phyloP scores from a whole-genome alignment of 2,888 invertebrate species.

The Apotomis turbidana region DNA sequence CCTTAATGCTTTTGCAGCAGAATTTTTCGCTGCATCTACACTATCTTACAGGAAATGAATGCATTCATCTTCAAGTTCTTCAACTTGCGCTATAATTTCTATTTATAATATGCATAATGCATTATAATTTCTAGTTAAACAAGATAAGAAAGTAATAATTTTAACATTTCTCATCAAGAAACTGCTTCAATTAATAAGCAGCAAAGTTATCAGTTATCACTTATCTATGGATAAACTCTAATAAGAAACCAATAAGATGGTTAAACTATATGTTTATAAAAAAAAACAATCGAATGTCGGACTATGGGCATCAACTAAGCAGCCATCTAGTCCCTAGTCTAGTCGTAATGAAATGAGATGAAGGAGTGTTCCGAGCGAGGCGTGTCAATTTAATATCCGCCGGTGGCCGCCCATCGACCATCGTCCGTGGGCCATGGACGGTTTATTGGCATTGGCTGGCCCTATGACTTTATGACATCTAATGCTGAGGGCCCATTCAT shows the following conservation, averaged over 20 bases:
- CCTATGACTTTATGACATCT: constrained; percentile 6
- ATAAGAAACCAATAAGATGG: constrained; percentile 28
- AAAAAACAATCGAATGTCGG: neutral
- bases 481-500: neutral
- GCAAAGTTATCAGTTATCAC: neutral
- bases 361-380: constrained; percentile 66
- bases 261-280: neutral
- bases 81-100: too few species aligned
- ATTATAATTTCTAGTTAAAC: too few species aligned
- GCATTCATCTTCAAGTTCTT: too few species aligned
- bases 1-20: neutral
- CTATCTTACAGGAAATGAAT: neutral
- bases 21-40: constrained; percentile 7
- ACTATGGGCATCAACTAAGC: constrained; percentile 2
- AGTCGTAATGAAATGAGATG: constrained; percentile 65
- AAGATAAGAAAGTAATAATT: too few species aligned
- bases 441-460: constrained; percentile 65
- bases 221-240: neutral
- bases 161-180: too few species aligned
- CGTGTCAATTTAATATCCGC: constrained; percentile 81
- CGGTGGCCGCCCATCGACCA: constrained; percentile 67
- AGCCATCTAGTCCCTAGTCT: constrained; percentile 51
- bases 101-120: too few species aligned
- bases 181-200: too few species aligned
- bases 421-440: constrained; percentile 54